A percentile compares a stretch with the other conserved stretches of the same genome.
phyloP scores from a whole-genome alignment of 2,113 vertebrate species.

The Elaphurus davidianus region DNA sequence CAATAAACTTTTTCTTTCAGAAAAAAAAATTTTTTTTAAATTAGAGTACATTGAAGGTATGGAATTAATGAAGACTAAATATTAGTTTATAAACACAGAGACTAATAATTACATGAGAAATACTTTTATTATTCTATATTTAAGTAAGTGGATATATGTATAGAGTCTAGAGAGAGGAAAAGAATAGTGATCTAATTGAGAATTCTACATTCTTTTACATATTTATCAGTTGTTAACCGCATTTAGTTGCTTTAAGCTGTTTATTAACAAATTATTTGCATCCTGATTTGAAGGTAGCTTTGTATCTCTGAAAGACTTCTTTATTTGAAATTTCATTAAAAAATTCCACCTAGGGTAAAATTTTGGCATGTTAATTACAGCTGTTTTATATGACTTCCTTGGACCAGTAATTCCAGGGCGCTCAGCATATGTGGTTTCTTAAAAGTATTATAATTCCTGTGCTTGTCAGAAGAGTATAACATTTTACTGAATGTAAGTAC shows the following conservation, averaged over 20 bases:
- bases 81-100: neutral
- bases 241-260: neutral
- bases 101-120: neutral
- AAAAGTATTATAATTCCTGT: neutral
- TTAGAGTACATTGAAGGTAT: neutral
- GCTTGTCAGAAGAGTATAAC: neutral
- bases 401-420: neutral
- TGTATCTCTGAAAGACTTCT: neutral
- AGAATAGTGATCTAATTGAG: neutral
- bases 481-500: neutral
- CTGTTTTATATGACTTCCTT: neutral
- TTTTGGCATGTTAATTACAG: neutral
- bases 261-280: neutral
- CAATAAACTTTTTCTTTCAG: neutral
- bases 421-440: neutral
- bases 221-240: neutral
- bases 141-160: neutral
- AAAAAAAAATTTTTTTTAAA: neutral
- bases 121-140: neutral
- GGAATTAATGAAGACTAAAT: neutral
- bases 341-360: neutral
- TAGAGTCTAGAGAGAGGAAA: neutral
- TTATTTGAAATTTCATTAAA: neutral
- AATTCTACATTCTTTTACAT: neutral
- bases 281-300: slow-evolving; percentile 9